Base-by-base conservation (phyloP, 2,797 vertebrate genomes). In the Protonibea diacanthus region DNA sequence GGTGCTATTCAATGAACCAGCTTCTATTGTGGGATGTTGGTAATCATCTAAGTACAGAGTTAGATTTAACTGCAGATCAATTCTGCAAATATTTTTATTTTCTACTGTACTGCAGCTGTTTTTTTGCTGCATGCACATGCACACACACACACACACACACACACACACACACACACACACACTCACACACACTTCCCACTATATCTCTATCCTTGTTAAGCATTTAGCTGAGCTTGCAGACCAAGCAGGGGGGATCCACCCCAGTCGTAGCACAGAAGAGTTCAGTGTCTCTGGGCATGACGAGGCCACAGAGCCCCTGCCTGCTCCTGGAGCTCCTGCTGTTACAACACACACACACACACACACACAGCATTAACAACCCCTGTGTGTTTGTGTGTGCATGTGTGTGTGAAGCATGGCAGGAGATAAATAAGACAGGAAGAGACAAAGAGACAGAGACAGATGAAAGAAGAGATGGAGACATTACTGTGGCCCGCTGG, bases 221-320 rank as follows among this genome's bases (percentile, higher is more conserved):
- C 62, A 72, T 62, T 81, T 67, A 67, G 61, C 73, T 81, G 67
- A 67, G 61, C 33, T 56, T 9, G 44, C 68, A 76, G 29, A 72
- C 62, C 2, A 68, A 71, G 68, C 29, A n/a, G 72, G 73, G 55
- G 73, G 67, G 66, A 47, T 40, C 42, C 49, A n/a, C 62, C 68
- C 44, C 27, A 25, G 33, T 27, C 2, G 2, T 29, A 53, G 57
- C 49, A 62, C 51, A 68, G 69, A 17, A 58, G 69, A 62, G 69
- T 40, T 73, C 51, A 53, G 17, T 40, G 38, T 81, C 56, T 81
- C 56, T 52, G 79, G 60, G 79, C 40, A 60, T 2, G 18, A 25
- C 3, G 23, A 40, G 64, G 53, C 45, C 52, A 64, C 53, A 20
- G 29, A 57, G 56, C 42, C 65, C 55, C 52, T 18, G 20, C 52